phyloP scores from a whole-genome alignment of 1,140 invertebrate genomes.

The Brachionus plicatilis region DNA sequence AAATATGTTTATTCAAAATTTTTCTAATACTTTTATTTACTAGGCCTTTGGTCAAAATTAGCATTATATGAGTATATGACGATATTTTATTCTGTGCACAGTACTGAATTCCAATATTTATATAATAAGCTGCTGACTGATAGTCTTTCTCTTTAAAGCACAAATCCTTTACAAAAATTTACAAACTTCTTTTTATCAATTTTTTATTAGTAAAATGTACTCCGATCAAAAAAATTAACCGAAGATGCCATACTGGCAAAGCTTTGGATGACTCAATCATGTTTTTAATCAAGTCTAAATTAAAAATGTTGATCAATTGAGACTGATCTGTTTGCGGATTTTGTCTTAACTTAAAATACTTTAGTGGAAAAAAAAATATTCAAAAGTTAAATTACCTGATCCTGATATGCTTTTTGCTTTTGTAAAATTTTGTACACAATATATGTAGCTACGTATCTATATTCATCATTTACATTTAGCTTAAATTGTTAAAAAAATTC shows the following conservation, averaged over 20 bases:
- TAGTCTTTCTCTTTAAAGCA: constrained; percentile 17
- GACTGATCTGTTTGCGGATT: neutral
- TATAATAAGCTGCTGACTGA: neutral
- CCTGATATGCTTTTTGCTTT: neutral
- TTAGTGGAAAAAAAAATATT: neutral
- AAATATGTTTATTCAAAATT: neutral
- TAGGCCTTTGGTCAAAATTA: constrained; percentile 21
- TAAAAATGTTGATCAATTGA: neutral
- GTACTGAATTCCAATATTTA: neutral
- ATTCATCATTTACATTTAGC: constrained; percentile 36
- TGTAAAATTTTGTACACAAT: constrained; percentile 1
- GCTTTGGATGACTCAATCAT: constrained; percentile 8
- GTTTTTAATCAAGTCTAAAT: constrained; percentile 8
- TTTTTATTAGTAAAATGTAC: neutral
- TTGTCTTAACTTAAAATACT: neutral
- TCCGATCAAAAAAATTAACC: neutral
- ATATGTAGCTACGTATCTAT: constrained; percentile 29
- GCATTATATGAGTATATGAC: neutral
- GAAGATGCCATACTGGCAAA: constrained; percentile 6
- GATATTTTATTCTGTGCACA: constrained; percentile 7
- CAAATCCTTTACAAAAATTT: neutral
- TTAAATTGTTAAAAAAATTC: neutral
- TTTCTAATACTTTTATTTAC: neutral
- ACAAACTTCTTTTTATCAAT: neutral
- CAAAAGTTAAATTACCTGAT: neutral